Conservation (phyloP, 2,113 vertebrate genomes). For the Empidonax alnorum region DNA sequence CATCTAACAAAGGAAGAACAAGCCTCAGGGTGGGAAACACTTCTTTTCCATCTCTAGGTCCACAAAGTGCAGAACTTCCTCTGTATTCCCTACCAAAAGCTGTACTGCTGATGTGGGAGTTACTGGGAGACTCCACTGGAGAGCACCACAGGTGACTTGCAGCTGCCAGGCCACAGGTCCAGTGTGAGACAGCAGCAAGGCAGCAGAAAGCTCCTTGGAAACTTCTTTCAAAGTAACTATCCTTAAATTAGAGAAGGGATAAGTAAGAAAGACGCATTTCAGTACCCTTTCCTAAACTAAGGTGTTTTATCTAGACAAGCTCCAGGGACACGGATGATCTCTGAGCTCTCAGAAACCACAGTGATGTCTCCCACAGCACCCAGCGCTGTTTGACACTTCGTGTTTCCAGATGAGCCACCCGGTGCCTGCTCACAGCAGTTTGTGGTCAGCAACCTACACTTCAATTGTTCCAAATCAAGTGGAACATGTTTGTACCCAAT, state of each 20-base stretch:
- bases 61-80: background rate
- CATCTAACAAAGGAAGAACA: background rate
- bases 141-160: background rate
- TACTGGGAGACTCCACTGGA: background rate
- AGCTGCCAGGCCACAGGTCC: background rate
- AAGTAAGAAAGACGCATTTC: fast-evolving
- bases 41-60: background rate
- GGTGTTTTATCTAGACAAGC: background rate
- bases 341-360: background rate
- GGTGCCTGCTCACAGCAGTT: constrained; percentile 9
- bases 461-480: constrained; percentile 50
- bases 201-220: background rate
- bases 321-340: background rate
- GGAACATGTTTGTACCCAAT: constrained; percentile 50
- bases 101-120: background rate
- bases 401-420: constrained; percentile 69
- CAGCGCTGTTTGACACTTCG: constrained; percentile 56
- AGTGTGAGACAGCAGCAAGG: background rate
- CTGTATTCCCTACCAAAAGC: background rate
- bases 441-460: constrained; percentile 46
- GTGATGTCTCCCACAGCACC: background rate
- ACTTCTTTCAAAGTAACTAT: background rate
- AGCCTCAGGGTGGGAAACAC: background rate
- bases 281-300: background rate
- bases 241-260: background rate